phyloP scores from a whole-genome alignment of 1,140 invertebrate genomes.

The Dendrolimus punctatus region DNA sequence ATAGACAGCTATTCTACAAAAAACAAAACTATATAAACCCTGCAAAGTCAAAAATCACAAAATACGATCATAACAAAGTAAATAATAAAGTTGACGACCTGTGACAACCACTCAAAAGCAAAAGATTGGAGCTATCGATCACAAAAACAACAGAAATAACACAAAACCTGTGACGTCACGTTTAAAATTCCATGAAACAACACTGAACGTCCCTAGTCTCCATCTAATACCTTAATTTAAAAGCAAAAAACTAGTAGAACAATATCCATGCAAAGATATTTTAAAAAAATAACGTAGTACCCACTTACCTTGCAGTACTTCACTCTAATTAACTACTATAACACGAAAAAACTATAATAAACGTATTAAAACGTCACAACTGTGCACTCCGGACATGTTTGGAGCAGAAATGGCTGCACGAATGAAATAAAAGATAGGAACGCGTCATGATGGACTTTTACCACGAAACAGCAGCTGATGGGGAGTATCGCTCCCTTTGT shows the following conservation, averaged over 20 bases:
- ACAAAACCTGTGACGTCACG: constrained; percentile 13
- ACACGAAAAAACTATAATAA: constrained; percentile 46
- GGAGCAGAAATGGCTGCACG: constrained; percentile 57
- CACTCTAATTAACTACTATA: constrained; percentile 28
- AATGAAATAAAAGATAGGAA: constrained; percentile 48
- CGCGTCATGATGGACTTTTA: constrained; percentile 30
- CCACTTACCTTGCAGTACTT: constrained; percentile 41
- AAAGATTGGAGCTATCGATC: too few species aligned
- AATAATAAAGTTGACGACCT: too few species aligned
- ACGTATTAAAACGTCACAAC: constrained; percentile 54
- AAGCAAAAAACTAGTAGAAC: too few species aligned
- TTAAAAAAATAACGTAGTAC: constrained; percentile 15
- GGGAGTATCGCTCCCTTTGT: constrained; percentile 21
- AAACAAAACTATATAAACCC: too few species aligned
- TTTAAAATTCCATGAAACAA: constrained; percentile 13
- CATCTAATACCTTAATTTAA: too few species aligned
- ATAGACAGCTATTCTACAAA: too few species aligned
- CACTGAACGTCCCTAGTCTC: constrained; percentile 1
- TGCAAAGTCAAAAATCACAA: too few species aligned
- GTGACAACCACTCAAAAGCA: too few species aligned
- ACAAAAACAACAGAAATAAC: too few species aligned
- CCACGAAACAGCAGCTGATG: constrained; percentile 28
- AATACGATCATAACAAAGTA: too few species aligned
- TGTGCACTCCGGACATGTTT: constrained; percentile 55
- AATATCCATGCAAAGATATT: too few species aligned